Percentiles rank a stretch among this genome's conserved stretches.
Evolutionary conservation across 2,113 vertebrate species (phyloP).

Genomic region (Odocoileus virginianus): DNA sequence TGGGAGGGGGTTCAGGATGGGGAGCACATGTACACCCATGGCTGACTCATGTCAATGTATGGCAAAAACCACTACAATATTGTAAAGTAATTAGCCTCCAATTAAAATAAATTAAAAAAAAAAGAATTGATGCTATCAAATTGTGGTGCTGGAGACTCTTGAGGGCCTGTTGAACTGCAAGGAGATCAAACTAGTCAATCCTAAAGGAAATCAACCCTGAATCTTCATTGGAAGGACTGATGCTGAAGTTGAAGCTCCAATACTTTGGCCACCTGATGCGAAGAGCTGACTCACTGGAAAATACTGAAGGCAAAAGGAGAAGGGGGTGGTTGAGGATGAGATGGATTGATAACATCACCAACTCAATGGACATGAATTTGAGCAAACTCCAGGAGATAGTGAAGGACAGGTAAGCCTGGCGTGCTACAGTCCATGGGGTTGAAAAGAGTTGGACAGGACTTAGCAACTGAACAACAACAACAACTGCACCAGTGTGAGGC

Average conservation of each 20-base stretch:
- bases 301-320: background rate
- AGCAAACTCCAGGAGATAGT: background rate
- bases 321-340: background rate
- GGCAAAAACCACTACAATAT: background rate
- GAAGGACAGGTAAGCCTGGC: background rate
- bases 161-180: background rate
- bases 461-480: background rate
- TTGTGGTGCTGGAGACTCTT: background rate
- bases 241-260: background rate
- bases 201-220: background rate
- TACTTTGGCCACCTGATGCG: background rate
- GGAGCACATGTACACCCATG: background rate
- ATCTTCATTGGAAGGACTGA: background rate
- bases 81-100: background rate
- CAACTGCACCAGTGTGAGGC: rapidly evolving
- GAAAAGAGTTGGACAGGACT: background rate
- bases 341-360: background rate
- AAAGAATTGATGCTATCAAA: background rate
- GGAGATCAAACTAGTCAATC: background rate
- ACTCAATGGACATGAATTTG: background rate
- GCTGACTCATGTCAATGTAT: background rate
- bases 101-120: background rate
- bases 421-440: background rate
- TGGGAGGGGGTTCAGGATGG: background rate
- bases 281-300: background rate